These are phyloP conservation scores for Pangasius mekongensis DNA, from an alignment of 2,797 vertebrate genomes.

Conservation along the genomic window DNA sequence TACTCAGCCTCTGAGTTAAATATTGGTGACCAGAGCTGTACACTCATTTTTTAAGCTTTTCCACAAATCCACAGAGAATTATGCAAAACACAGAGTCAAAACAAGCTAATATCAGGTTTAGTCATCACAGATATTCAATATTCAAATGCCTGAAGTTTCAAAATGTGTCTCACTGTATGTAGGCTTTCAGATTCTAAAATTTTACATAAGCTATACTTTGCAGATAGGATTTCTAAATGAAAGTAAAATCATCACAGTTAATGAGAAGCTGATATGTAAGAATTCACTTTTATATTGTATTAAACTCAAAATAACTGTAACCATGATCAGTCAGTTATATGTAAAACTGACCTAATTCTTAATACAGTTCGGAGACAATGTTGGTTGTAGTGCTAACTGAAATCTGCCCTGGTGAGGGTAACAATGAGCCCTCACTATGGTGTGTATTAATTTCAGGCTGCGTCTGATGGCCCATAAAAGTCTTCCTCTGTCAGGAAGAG, in stretches of 20 bases:
- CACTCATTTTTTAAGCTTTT: background rate
- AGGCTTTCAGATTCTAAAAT: background rate
- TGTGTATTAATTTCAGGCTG: constrained; percentile 80
- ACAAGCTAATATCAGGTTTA: background rate
- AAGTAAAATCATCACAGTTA: background rate
- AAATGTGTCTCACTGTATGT: background rate
- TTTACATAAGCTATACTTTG: background rate
- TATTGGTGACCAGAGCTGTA: background rate
- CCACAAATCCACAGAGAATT: background rate
- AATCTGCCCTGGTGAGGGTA: constrained; percentile 60
- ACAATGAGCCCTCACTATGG: constrained; percentile 65
- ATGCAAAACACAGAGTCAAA: background rate
- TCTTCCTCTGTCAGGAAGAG: constrained; percentile 65
- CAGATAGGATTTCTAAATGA: background rate
- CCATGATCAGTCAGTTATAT: background rate
- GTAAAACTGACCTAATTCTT: background rate
- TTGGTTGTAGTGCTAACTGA: constrained; percentile 66
- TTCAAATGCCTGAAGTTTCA: background rate
- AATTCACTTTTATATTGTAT: background rate
- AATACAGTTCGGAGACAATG: constrained; percentile 58
- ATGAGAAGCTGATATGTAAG: background rate
- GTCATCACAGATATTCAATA: background rate
- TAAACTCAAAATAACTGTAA: background rate
- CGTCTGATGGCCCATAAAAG: constrained; percentile 75
- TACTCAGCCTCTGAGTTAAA: background rate